These are phyloP conservation scores for Aplidium turbinatum DNA, from an alignment of 23 tunicate genomes.

Conservation along the genomic window DNA sequence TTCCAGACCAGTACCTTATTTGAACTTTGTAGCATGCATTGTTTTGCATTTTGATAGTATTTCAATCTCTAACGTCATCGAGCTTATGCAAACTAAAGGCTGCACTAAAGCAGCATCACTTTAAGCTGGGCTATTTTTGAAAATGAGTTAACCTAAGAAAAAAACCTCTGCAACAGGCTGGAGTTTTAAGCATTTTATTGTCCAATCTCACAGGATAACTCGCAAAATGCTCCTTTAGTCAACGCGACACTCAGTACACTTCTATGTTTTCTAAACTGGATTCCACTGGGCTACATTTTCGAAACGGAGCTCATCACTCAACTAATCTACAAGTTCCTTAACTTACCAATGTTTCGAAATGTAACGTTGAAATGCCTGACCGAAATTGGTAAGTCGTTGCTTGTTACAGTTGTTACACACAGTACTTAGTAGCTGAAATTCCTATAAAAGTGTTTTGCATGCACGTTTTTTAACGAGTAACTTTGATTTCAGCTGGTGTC, in stretches of 20 bases:
- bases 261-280: conserved; percentile 97
- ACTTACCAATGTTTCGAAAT: conserved; percentile 94
- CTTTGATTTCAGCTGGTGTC: conserved; percentile 90
- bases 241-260: conserved; percentile 93
- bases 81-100: too few species aligned
- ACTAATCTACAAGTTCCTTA: conserved; percentile 89
- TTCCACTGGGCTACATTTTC: conserved; percentile 97
- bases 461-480: too few species aligned
- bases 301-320: conserved; percentile 86
- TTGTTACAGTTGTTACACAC: too few species aligned
- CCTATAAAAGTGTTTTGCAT: too few species aligned
- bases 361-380: conserved; percentile 97
- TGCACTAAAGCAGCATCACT: too few species aligned
- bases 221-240: conserved; percentile 87
- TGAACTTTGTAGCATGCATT: background rate
- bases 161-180: too few species aligned
- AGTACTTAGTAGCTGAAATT: too few species aligned
- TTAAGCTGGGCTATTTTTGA: too few species aligned
- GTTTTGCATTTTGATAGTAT: too few species aligned
- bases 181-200: too few species aligned
- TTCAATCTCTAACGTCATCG: too few species aligned
- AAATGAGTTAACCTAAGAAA: too few species aligned
- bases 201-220: conserved; percentile 83
- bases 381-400: conserved; percentile 90
- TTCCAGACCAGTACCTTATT: background rate